Conservation (phyloP, 2,888 invertebrate genomes). For the Disparrhopalites patrizii region DNA sequence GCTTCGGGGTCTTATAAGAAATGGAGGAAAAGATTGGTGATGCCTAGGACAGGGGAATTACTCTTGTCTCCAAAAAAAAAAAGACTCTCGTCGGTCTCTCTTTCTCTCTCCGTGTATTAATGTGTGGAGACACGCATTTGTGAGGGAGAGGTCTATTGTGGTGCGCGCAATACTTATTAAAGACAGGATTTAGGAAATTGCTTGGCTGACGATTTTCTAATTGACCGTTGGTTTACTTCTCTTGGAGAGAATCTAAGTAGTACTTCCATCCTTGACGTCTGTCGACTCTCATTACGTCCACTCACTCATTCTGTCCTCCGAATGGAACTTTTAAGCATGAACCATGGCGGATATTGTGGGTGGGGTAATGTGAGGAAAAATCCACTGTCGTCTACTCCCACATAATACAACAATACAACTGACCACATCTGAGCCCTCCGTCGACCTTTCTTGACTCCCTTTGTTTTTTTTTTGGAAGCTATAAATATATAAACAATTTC, state of each 20-base stretch:
- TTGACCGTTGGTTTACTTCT: conserved; percentile 22
- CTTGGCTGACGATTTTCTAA: conserved; percentile 10
- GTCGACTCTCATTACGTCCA: conserved; percentile 24
- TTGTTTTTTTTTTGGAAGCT: no score
- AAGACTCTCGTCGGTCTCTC: background rate
- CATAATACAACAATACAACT: no score
- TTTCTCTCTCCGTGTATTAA: background rate
- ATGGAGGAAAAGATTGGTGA: no score
- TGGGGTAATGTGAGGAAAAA: background rate
- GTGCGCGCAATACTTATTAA: background rate
- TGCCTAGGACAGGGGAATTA: no score
- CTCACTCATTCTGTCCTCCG: background rate
- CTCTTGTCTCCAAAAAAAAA: no score
- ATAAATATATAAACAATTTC: no score
- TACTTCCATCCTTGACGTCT: conserved; percentile 19
- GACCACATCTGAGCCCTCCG: no score
- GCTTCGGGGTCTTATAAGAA: no score
- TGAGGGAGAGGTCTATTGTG: no score
- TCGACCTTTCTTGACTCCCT: no score
- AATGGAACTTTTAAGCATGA: background rate
- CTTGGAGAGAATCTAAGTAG: conserved; percentile 17
- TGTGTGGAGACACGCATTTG: background rate
- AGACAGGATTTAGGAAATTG: conserved; percentile 15
- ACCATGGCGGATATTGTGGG: conserved; percentile 7
- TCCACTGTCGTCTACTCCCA: background rate